Evolutionary conservation across 2,797 vertebrate species (phyloP), one percentile per base, ranked within the genome.

Genomic region (Borostomias antarcticus): DNA sequence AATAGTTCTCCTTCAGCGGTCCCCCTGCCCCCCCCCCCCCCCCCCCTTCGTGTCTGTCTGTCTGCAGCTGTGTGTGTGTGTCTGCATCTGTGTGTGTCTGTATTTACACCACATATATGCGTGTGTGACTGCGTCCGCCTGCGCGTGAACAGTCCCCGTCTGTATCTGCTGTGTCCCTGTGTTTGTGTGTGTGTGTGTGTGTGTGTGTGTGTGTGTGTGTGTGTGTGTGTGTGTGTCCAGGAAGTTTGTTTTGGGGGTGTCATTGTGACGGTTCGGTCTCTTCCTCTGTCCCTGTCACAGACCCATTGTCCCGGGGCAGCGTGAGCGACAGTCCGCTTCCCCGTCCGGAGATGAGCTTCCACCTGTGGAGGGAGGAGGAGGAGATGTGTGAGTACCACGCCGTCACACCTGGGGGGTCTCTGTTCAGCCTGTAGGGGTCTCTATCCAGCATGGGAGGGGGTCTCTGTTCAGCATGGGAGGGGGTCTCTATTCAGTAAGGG

Each of bases 311-410:
- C 51, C 37, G 40, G 0, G 79, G 80, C 43, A 68, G 79, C 2
- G 71, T 88, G 59, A 87, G 87, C 43, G 87, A 87, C 59, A 89
- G 90, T 63, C 92, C 93, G 26, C 90, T 97, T 72, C 95, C 97
- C 75, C 94, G 92, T 77, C 97, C 96, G n/a, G 89, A 87, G 75
- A 96, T 98, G 88, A 94, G 93, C 70, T 96, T 97, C 85, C 93
- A 96, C 81, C 79, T 96, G 73, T 98, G 95, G 97, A 94, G 85
- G 0, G 93, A 95, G 28, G 93, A 95, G 0, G 91, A 97, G 51
- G 94, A 96, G 75, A 94, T 98, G 69, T 98, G 97, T 98, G 85
- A 93, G 95, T 92, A 23, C n/a, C n/a, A n/a, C n/a, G 28, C 54
- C 3, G 8, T 26, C 21, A 10, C 13, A 6, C 30, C 32, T 11